Evolutionary conservation across 2,888 invertebrate genomes (phyloP).

Genomic region (Ennomos fuscantarius): DNA sequence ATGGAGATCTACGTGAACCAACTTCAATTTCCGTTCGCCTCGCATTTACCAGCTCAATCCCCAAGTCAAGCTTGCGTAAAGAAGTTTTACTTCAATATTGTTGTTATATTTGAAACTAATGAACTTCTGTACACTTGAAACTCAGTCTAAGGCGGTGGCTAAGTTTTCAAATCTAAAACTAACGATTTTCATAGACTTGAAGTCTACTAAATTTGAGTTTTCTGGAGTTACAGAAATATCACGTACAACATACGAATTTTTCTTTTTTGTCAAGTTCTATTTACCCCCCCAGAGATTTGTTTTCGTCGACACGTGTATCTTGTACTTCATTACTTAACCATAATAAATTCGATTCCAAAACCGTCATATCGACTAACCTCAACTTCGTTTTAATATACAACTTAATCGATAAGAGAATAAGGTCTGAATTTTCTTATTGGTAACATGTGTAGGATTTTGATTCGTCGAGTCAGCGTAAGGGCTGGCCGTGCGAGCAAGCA

Average conservation of each 20-base stretch:
- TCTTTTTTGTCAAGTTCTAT: conserved; percentile 12
- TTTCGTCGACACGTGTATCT: conserved; percentile 17
- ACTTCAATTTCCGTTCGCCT: too few relatives aligned
- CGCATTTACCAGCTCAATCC: too few relatives aligned
- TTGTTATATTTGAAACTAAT: too few relatives aligned
- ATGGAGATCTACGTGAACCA: too few relatives aligned
- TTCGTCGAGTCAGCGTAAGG: conserved; percentile 47
- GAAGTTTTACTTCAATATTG: too few relatives aligned
- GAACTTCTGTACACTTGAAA: too few relatives aligned
- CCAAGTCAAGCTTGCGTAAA: too few relatives aligned
- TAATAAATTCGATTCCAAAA: conserved; percentile 25
- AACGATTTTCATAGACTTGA: too few relatives aligned
- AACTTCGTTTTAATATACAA: not conserved
- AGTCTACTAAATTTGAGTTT: too few relatives aligned
- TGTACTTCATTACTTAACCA: conserved; percentile 28
- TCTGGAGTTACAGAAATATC: too few relatives aligned
- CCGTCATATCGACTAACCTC: conserved; percentile 16
- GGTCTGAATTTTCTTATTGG: conserved; percentile 5
- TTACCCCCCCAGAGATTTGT: conserved; percentile 6
- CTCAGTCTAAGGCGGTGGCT: too few relatives aligned
- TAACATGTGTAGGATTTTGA: conserved; percentile 38
- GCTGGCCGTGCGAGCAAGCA: conserved; percentile 35
- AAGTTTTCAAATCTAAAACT: too few relatives aligned
- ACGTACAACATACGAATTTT: not conserved
- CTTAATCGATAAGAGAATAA: not conserved